phyloP scores from a whole-genome alignment of 92 coral and sea anemone genomes.

The Hydrozoanthus gracilis region DNA sequence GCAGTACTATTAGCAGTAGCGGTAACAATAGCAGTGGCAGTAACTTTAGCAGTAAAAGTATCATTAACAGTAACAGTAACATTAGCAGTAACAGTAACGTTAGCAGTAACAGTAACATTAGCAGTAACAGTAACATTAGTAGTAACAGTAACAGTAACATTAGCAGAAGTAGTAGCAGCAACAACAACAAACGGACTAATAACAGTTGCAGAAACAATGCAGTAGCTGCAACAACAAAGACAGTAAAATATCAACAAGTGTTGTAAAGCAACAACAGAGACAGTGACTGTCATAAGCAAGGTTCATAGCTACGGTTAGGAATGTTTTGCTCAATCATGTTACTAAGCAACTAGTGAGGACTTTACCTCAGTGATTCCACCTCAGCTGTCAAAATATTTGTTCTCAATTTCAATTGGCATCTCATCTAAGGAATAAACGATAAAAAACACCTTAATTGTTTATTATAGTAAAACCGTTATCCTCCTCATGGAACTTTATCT shows the following conservation, averaged over 20 bases:
- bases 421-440: slow-evolving; percentile 14
- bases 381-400: slow-evolving; percentile 19
- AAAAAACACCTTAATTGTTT: not conserved
- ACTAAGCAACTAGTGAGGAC: too few relatives aligned
- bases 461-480: too few relatives aligned
- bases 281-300: not conserved
- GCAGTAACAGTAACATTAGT: not conserved
- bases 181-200: not conserved
- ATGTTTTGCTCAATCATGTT: not conserved
- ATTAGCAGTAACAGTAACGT: not conserved
- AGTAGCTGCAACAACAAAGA: not conserved
- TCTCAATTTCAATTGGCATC: slow-evolving; percentile 14
- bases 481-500: too few relatives aligned
- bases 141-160: not conserved
- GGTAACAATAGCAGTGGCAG: not conserved
- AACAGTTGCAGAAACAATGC: not conserved
- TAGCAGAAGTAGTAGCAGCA: not conserved
- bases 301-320: not conserved
- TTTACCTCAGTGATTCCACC: slow-evolving; percentile 32
- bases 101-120: not conserved
- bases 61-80: not conserved
- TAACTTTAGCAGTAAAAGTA: not conserved
- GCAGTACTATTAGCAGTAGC: not conserved
- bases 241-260: not conserved
- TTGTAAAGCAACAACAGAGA: not conserved